phyloP scores from a whole-genome alignment of 2,888 invertebrate genomes.

The Nomada ferruginata region DNA sequence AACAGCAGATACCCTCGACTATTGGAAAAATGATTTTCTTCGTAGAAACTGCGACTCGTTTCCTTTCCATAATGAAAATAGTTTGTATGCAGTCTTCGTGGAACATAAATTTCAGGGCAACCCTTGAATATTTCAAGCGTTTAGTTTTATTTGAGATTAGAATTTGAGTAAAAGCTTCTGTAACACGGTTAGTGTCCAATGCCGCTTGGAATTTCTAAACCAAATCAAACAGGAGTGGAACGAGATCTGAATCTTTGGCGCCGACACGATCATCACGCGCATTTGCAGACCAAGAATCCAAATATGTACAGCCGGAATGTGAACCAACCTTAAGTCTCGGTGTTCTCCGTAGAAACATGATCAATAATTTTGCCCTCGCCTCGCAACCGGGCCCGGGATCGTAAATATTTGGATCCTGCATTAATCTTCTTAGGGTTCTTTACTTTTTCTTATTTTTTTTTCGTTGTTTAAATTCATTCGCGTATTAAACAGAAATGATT shows the following conservation, averaged over 20 bases:
- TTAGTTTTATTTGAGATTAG: too few relatives aligned
- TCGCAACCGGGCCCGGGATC: neutral
- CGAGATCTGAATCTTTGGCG: neutral
- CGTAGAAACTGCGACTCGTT: neutral
- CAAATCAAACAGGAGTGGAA: neutral
- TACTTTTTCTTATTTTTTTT: neutral
- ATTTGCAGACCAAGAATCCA: neutral
- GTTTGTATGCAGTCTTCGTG: neutral
- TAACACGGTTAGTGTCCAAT: neutral
- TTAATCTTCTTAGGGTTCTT: neutral
- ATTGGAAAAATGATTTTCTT: too few relatives aligned
- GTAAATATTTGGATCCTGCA: constrained; percentile 12
- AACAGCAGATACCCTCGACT: neutral
- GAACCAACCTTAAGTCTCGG: neutral
- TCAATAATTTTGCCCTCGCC: constrained; percentile 23
- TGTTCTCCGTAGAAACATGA: constrained; percentile 7
- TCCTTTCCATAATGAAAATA: neutral
- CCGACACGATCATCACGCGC: neutral
- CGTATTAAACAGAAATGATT: neutral
- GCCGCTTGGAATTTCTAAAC: neutral
- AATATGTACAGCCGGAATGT: neutral
- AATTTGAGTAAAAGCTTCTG: neutral
- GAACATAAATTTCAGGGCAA: too few relatives aligned
- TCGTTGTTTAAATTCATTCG: neutral
- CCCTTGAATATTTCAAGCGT: neutral